Evolutionary conservation across 1,140 invertebrate species (phyloP), one percentile per base, ranked within the genome.

Genomic region (Popillia japonica): DNA sequence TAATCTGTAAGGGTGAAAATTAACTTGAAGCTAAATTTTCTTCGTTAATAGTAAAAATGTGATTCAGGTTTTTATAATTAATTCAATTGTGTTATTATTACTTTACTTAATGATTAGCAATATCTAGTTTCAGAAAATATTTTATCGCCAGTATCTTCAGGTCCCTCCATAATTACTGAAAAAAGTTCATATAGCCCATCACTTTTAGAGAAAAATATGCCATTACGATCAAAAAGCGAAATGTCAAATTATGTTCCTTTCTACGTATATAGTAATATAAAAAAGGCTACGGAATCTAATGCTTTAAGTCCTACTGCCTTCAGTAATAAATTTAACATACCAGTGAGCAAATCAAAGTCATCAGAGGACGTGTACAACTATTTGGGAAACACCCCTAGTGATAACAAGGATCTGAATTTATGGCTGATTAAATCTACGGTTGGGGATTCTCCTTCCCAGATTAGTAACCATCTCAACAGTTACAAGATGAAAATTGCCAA

Each of bases 401-500:
- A 48, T 42, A 59, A 61, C 61, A 11, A 34, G 8, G 72, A 74
- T 42, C 41, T 73, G 73, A 74, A 72, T 72, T 22, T 34, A 59
- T 72, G 64, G 72, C n/a, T 59, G 42, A 74, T 68, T 23, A 72
- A 78, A 55, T 6, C 48, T 23, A 72, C 34, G 3, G n/a, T 72
- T 11, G 41, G 23, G 40, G 14, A 40, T 76, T 23, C 27, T 0
- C 10, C 40, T n/a, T n/a, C 48, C 2, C 40, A 44, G 0, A 78
- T 27, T 6, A 61, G 48, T 7, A 78, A 41, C 0, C 72, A 80
- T 14, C 44, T 78, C n/a, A 81, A 76, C 42, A 78, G 81, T 23
- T 85, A 85, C 76, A 80, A 83, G 48, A 40, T 82, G 20, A 82
- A 83, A 23, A 72, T 85, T 10, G 83, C 80, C 27, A 80, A 83